These are phyloP conservation scores for Chanos chanos DNA, from an alignment of 2,797 vertebrate species.

Conservation along the genomic window DNA sequence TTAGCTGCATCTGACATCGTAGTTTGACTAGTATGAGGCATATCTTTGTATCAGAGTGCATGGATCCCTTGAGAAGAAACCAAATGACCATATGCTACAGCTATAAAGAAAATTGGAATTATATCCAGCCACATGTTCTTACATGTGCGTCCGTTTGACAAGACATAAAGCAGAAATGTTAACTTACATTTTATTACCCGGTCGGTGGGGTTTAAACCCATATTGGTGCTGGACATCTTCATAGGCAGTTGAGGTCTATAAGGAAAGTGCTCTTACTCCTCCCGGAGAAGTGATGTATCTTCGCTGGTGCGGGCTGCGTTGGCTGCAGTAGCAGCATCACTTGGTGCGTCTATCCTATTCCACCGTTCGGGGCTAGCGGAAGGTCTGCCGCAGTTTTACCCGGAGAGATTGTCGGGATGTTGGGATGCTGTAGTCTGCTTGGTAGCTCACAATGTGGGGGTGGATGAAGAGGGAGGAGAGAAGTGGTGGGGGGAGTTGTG, in stretches of 20 bases:
- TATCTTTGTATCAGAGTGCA: too few relatives aligned
- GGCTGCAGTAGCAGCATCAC: constrained; percentile 67
- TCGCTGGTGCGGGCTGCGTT: constrained; percentile 54
- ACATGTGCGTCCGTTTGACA: too few relatives aligned
- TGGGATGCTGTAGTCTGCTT: constrained; percentile 37
- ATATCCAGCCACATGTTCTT: too few relatives aligned
- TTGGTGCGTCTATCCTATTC: constrained; percentile 61
- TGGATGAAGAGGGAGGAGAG: constrained; percentile 15
- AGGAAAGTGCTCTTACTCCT: constrained; percentile 41
- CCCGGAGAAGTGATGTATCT: constrained; percentile 32
- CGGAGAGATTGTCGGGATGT: constrained; percentile 26
- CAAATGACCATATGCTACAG: too few relatives aligned
- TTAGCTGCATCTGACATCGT: too few relatives aligned
- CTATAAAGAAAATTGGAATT: too few relatives aligned
- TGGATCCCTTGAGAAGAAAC: too few relatives aligned
- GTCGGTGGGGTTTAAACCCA: constrained; percentile 65
- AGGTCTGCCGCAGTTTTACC: constrained; percentile 59
- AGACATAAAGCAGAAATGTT: background rate
- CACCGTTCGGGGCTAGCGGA: constrained; percentile 53
- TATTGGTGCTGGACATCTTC: constrained; percentile 76
- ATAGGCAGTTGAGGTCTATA: constrained; percentile 46
- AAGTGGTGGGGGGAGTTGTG: constrained; percentile 32
- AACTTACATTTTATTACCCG: constrained; percentile 73
- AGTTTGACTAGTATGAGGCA: too few relatives aligned
- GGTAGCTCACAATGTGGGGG: constrained; percentile 37